A percentile compares a stretch with the other conserved stretches of the same genome.
Conservation (phyloP, 2,113 vertebrate genomes). For the Etia nguti region DNA sequence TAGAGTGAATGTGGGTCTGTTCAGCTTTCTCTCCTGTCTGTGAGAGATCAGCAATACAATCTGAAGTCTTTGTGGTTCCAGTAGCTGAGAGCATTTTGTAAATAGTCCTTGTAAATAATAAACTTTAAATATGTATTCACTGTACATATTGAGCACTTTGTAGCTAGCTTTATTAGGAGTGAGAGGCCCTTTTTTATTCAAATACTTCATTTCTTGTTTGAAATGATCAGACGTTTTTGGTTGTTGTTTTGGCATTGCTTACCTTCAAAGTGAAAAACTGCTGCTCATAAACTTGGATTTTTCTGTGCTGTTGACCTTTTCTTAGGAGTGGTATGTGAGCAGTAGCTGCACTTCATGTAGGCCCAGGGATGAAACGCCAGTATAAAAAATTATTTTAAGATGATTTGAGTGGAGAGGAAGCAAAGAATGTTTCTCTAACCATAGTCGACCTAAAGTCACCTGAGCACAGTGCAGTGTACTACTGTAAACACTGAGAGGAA, state of each 20-base stretch:
- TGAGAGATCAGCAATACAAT: background rate
- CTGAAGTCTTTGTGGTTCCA: background rate
- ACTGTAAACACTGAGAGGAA: constrained; percentile 33
- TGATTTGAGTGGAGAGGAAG: background rate
- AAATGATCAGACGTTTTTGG: background rate
- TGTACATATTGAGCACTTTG: rapidly evolving
- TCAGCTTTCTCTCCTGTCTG: background rate
- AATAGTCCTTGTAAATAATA: background rate
- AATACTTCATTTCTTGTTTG: background rate
- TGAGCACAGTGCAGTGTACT: constrained; percentile 31
- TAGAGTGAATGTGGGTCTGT: background rate
- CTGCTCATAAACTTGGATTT: background rate
- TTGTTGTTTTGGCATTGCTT: background rate
- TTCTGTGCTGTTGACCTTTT: background rate
- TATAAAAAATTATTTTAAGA: background rate
- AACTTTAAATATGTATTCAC: background rate
- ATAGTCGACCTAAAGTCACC: background rate
- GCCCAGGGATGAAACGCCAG: background rate
- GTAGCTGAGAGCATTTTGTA: background rate
- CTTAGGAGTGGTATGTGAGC: background rate
- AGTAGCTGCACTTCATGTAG: background rate
- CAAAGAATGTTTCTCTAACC: background rate
- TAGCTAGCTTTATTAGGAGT: background rate
- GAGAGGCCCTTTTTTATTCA: background rate
- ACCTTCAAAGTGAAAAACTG: background rate